Evolutionary conservation across 2,888 invertebrate genomes (phyloP), one percentile per base, ranked within the genome.

Genomic region (Lamellibrachia satsuma): DNA sequence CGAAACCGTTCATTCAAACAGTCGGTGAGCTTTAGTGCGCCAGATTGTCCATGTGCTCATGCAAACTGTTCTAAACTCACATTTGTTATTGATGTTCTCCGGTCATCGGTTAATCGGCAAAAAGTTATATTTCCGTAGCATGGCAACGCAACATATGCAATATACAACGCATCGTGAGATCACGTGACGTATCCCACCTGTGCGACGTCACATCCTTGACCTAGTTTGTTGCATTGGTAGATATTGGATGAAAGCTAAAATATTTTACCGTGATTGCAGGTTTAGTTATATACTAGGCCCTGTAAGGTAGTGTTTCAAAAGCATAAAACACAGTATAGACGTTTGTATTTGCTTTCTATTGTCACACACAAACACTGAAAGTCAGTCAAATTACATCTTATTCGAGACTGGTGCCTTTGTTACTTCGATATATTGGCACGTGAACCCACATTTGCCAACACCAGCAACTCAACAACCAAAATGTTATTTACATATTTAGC

Each of bases 161-260:
- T 9, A 39, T 55, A 9, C 9, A 4, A 55, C 9, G 55, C 55
- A 75, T 15, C 75, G 22, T 75, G 15, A n/a, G 15, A 11, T 75
- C 75, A 22, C 75, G 75, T 75, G 75, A 75, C 75, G 75, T 75
- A 75, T 75, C 75, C 75, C n/a, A 75, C 75, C 75, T 75, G 75
- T 75, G 22, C 22, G 75, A 75, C 75, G 75, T 75, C 75, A 75
- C 75, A n/a, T 75, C n/a, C 75, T 75, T 75, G 22, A 75, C 75
- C 75, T 75, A 75, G 75, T 75, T 75, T 57, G 3, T 57, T 60
- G 11, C 75, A 75, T 75, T 6, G 15, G 22, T 11, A 75, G n/a
- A 22, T 22, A 75, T 15, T 75, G 6, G n/a, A 75, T n/a, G 75
- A 75, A 75, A 11, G 22, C 22, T 75, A 11, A 75, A 75, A n/a